Base-by-base conservation (phyloP, 35 echinoderm and acorn worm genomes). In the Holothuria glaberrima region DNA sequence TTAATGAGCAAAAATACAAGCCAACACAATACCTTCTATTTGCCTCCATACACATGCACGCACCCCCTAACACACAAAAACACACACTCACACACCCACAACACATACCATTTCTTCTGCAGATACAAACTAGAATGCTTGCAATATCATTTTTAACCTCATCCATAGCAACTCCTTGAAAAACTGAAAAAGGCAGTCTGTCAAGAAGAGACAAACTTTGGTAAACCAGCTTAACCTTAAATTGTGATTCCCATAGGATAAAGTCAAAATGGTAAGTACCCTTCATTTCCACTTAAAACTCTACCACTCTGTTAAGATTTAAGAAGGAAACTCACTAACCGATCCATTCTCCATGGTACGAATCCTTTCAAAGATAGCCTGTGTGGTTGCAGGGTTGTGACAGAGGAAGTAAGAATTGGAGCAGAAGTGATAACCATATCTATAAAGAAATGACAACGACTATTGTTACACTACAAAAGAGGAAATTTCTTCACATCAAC, bases 351-450 rank as follows among this genome's bases (percentile, higher is more conserved):
- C 86, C 18, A 77, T 44, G 0, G 89, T 89, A 59, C 93, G 81
- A 61, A 98, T 98, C 35, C 90, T 94, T 9, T 92, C 82, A 91
- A 98, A 98, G 18, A 98, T 98, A 21, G 87, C 80, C 18, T 71
- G 79, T 2, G 91, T 94, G 17, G 92, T 98, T 7, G 45, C 59
- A 25, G 93, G 96, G 61, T 98, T 74, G 35, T 91, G 66, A 71
- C 93, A 94, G 57, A 98, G 35, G 83, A 92, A 98, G 64, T 98
- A 98, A 32, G 96, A 98, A 68, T 98, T 98, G 46, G 74, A 86
- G 5, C 93, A 93, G 56, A 84, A 94, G 68, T 98, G 96, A 78
- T 90, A 98, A 58, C 96, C 96, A 89, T 98, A 98, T 67, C 96
- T 98, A 70, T 14, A 78, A 84, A 45, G 88, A 86, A 54, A 54